Base-by-base conservation (phyloP, 1,140 invertebrate genomes). In the Drosophila micromelanica region DNA sequence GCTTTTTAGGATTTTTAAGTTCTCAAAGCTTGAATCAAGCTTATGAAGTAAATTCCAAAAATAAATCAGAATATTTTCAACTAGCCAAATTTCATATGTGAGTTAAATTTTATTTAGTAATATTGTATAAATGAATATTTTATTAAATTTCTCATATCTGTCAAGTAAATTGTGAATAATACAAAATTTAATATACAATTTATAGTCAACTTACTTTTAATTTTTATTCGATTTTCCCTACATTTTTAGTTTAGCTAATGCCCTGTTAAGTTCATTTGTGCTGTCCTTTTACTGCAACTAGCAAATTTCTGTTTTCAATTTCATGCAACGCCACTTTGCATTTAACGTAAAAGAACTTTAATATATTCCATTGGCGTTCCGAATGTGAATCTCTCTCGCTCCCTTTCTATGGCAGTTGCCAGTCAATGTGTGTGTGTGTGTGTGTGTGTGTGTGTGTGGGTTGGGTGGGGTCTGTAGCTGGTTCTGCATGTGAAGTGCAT, bases 401-500 rank as follows among this genome's bases (percentile, higher is more conserved):
- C 48, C 6, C 17, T 52, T n/a, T n/a, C 17, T 6, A 2, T 43
- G 12, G 15, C 13, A 27, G 23, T 27, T 6, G 27, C 27, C 27
- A 27, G 27, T 27, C 43, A 40, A 8, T 48, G 32, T 20, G 11
- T 48, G 12, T 30, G 30, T 9, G 23, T 30, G 46, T 45, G 55
- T 48, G 12, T 59, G 64, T 46, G 11, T 11, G n/a, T 7, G 13
- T 55, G 61, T 76, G 40, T 32, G 40, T 9, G 23, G 17, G 46
- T 45, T 38, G 9, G 6, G 13, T 7, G 42, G 13, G 11, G 42
- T 55, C 56, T 76, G 40, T 32, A 42, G 56, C 32, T 54, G 48
- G 12, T 64, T 61, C 70, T 81, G 74, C 56, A 65, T 63, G 77
- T 77, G 82, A 73, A 78, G 80, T 78, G 82, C 82, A 87, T 81